A percentile compares a stretch with the other conserved stretches of the same genome.
These are phyloP conservation scores for Ischnura elegans DNA, from an alignment of 2,888 invertebrate species.

Conservation along the genomic window DNA sequence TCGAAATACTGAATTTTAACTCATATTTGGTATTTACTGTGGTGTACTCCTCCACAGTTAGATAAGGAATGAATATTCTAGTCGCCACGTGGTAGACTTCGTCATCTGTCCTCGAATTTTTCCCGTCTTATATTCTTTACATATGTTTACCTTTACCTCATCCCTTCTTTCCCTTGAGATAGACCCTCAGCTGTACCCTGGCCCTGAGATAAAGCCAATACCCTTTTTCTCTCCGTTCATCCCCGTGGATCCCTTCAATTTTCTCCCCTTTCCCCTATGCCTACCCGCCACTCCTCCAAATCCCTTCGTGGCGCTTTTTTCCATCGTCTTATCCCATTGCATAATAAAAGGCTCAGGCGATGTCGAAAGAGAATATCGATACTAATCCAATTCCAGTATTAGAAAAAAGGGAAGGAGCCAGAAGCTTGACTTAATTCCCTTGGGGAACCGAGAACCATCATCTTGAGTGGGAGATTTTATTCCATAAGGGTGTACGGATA, in stretches of 20 bases:
- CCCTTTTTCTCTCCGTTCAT: not conserved
- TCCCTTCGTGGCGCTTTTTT: not conserved
- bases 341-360: not conserved
- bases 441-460: too few species aligned
- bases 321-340: not conserved
- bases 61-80: too few species aligned
- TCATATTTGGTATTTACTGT: too few species aligned
- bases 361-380: conserved; percentile 11
- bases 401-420: not conserved
- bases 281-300: not conserved
- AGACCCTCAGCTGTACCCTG: not conserved
- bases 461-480: too few species aligned
- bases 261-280: not conserved
- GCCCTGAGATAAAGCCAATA: not conserved
- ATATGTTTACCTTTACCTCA: too few species aligned
- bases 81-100: too few species aligned
- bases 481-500: too few species aligned
- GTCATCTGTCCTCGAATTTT: too few species aligned
- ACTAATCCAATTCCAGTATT: conserved; percentile 2
- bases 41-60: too few species aligned
- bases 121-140: too few species aligned
- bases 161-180: too few species aligned
- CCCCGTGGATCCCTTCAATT: not conserved
- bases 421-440: not conserved
- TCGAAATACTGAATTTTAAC: too few species aligned